Base-by-base conservation (phyloP, 1,140 invertebrate species). In the Hypsibius dujardini region DNA sequence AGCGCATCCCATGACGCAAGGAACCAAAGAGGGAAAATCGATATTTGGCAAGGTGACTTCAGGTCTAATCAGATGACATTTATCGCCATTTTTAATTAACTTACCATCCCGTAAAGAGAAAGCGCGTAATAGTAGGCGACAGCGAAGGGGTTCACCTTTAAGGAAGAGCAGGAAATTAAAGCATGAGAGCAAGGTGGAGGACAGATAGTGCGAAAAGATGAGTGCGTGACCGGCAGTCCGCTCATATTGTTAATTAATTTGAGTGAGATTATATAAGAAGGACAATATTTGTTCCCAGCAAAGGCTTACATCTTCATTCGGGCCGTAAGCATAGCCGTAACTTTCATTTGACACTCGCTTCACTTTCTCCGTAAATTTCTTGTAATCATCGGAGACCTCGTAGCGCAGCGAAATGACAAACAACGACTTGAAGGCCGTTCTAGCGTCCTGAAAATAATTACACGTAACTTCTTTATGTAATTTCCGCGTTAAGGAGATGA, bases 101-200 rank as follows among this genome's bases (percentile, higher is more conserved):
- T 67, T 67, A 67, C 62, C 62, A 15, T 3, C 45, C 62, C 62
- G 42, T 67, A 67, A 12, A 67, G 12, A 42, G 12, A 3, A 3
- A 67, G 42, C 12, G 62, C 62, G 42, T 15, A 67, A 42, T 67
- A 67, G 62, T 67, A 67, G 3, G 62, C 12, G 3, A 67, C 62
- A 45, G 62, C 62, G 42, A 67, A 67, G 12, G 62, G 62, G 62
- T 67, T 67, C 3, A 67, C 62, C 62, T 67, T 12, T 42, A 12
- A 67, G 45, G 42, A 7, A 56, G 7, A 56, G n/a, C 7, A 56
- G n/a, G 7, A 67, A 67, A 42, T 56, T 56, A 56, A 56, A 56
- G 50, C 7, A 56, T 56, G 7, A 56, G n/a, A 56, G 7, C 7
- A 56, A 7, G n/a, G 7, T 56, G 7, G 7, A n/a, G n/a, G 7